Conservation (phyloP, 2,888 invertebrate genomes). For the Diplolepis rosae region DNA sequence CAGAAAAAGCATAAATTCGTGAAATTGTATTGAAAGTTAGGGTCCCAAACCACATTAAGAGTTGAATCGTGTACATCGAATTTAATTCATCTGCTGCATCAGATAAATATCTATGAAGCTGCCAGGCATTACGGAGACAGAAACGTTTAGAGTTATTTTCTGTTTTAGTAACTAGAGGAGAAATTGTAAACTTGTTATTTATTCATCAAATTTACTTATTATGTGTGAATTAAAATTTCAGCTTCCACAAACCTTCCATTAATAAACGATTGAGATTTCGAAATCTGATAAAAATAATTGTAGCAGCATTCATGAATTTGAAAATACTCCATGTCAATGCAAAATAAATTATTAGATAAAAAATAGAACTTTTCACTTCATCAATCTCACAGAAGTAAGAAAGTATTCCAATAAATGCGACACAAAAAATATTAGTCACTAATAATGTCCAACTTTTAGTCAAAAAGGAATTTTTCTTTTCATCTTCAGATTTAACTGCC, state of each 20-base stretch:
- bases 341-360: neutral
- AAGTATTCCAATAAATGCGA: neutral
- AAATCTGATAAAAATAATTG: neutral
- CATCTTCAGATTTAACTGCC: neutral
- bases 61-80: constrained; percentile 2
- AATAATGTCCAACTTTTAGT: neutral
- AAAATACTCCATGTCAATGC: neutral
- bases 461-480: neutral
- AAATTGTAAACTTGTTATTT: neutral
- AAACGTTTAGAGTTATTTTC: neutral
- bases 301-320: neutral
- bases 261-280: neutral
- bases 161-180: neutral
- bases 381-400: neutral
- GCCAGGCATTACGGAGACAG: neutral
- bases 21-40: neutral
- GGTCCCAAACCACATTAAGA: neutral
- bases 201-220: too few species aligned
- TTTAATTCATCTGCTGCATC: neutral
- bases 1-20: neutral
- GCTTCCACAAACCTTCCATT: neutral
- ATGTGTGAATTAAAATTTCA: neutral
- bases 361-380: neutral
- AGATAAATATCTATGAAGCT: neutral
- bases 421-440: neutral